These are phyloP conservation scores for Fregetta grallaria DNA, from an alignment of 2,113 vertebrate species.

Conservation along the genomic window DNA sequence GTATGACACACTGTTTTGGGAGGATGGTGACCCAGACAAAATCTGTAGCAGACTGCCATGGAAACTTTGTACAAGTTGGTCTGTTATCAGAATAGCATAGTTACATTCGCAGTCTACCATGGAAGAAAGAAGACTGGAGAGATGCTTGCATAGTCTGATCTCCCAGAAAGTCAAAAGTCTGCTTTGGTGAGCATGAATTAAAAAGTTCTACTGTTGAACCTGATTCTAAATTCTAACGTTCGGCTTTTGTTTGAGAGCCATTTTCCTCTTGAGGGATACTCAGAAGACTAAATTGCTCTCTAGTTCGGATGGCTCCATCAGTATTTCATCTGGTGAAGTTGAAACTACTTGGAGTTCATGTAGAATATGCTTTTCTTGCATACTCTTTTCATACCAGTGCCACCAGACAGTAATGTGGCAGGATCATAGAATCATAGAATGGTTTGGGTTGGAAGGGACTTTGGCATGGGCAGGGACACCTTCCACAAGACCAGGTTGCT, in stretches of 20 bases:
- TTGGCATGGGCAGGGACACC: too few species aligned
- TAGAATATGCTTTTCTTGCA: background rate
- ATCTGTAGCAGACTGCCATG: background rate
- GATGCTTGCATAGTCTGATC: background rate
- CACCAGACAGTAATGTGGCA: background rate
- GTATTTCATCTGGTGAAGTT: background rate
- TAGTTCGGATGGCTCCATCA: background rate
- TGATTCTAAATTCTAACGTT: background rate
- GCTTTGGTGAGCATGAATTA: background rate
- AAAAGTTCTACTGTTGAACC: background rate
- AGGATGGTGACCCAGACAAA: background rate
- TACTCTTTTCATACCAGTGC: background rate
- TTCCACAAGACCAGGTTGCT: too few species aligned
- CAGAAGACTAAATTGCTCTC: background rate
- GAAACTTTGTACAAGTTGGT: background rate
- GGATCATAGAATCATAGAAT: background rate
- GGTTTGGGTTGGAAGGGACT: too few species aligned
- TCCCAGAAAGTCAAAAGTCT: background rate
- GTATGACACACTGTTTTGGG: background rate
- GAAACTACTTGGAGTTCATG: background rate
- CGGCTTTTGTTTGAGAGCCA: background rate
- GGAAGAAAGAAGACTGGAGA: background rate
- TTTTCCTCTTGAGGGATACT: background rate
- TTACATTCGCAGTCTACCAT: background rate
- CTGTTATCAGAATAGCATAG: background rate